Conservation (phyloP, 1,140 invertebrate genomes). For the Heterodera carotae region DNA sequence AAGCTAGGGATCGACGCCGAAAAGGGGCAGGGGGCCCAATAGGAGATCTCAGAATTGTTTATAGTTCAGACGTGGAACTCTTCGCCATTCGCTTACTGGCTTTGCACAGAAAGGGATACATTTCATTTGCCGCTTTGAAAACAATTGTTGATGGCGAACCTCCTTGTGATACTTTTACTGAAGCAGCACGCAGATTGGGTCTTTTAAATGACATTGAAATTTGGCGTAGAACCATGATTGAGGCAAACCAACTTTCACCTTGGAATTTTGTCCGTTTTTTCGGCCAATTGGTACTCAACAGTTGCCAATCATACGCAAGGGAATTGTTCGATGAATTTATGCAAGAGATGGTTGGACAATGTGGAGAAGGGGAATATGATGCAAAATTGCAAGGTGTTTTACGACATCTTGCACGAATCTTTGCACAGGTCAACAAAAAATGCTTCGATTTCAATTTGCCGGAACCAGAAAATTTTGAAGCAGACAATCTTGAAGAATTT, state of each 20-base stretch:
- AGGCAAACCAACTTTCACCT: constrained; percentile 13
- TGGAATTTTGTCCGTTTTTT: constrained; percentile 7
- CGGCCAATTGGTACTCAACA: constrained; percentile 6
- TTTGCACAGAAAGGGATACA: constrained; percentile 25
- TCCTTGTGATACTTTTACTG: neutral
- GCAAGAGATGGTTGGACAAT: too few relatives aligned
- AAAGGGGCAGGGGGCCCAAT: neutral
- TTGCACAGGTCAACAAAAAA: too few relatives aligned
- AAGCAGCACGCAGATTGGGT: constrained; percentile 9
- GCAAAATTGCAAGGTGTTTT: too few relatives aligned
- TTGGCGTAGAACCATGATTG: neutral
- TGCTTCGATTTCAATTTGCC: too few relatives aligned
- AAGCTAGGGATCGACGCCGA: constrained; percentile 9
- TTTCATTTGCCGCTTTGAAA: constrained; percentile 23
- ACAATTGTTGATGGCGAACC: constrained; percentile 15
- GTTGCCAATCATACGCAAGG: constrained; percentile 6
- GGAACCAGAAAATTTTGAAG: too few relatives aligned
- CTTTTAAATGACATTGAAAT: neutral
- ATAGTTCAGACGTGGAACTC: constrained; percentile 5
- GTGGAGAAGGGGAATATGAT: too few relatives aligned
- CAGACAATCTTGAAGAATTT: too few relatives aligned
- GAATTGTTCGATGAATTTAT: too few relatives aligned
- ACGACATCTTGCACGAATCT: too few relatives aligned
- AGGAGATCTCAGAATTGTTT: constrained; percentile 1
- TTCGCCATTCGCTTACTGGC: constrained; percentile 18